Evolutionary conservation across 2,888 invertebrate species (phyloP), one percentile per base, ranked within the genome.

Genomic region (Hoplodrina blanda): DNA sequence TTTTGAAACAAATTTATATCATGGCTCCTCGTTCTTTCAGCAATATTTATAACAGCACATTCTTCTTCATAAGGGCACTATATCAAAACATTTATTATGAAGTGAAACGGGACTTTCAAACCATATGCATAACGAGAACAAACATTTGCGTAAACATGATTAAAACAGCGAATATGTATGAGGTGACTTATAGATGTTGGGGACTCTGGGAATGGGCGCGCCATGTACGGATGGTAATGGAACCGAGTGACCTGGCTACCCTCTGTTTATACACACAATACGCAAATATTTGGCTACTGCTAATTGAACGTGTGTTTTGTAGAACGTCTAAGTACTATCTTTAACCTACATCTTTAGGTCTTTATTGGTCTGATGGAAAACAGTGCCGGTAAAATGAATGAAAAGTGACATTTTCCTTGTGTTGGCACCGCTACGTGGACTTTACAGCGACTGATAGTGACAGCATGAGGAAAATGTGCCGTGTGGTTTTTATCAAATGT

Each of bases 131-230:
- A 80, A 82, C 78, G 84, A 77, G 84, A 80, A 76, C 85, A 85
- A 87, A 89, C 86, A 89, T 90, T 90, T 83, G 83, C 88, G 89
- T 88, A 87, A 88, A 88, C 86, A 85, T 87, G 85, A 88, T 90
- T 89, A 87, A 85, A 88, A 80, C 62, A 79, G 78, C 75, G 90
- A 90, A 91, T 91, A 91, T 90, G 88, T 88, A 91, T 89, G 88
- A 91, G 86, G 76, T 74, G 79, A 82, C 83, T 80, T 79, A 82
- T 85, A 79, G 73, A 80, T 79, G 77, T 56, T 68, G 80, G 73
- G 41, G 68, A 66, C 73, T 64, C n/a, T 57, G 56, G 62, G 57
- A 71, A 53, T 81, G 77, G 74, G 79, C 70, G 76, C 68, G 79
- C 78, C 78, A 73, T 76, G 76, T 59, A 75, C 78, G 73, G 71